Conservation (phyloP, 2,113 vertebrate genomes). For the Nycticryphes semicollaris region DNA sequence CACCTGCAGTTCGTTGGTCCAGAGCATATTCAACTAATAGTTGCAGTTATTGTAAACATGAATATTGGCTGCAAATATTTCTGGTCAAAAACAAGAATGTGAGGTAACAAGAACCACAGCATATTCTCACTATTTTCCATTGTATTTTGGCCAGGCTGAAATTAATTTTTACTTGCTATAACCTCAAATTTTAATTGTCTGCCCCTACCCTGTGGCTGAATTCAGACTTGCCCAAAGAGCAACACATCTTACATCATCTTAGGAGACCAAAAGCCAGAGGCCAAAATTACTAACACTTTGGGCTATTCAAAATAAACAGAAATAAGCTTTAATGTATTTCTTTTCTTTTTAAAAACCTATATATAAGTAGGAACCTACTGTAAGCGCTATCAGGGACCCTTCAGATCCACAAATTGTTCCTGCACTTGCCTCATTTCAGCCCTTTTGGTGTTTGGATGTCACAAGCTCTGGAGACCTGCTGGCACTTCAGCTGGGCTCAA, state of each 20-base stretch:
- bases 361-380: not conserved
- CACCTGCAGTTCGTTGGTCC: not conserved
- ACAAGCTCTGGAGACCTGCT: not conserved
- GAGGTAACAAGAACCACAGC: not conserved
- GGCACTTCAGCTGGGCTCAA: not conserved
- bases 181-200: not conserved
- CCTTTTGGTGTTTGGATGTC: not conserved
- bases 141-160: not conserved
- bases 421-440: not conserved
- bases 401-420: not conserved
- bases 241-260: not conserved
- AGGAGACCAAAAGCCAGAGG: not conserved
- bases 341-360: not conserved
- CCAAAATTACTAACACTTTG: not conserved
- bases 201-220: not conserved
- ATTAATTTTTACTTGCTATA: not conserved
- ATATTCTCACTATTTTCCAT: not conserved
- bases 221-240: not conserved
- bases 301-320: not conserved
- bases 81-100: accelerated
- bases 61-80: not conserved
- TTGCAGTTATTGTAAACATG: not conserved
- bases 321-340: not conserved
- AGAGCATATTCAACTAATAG: not conserved
- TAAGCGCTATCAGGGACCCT: not conserved